Percentiles rank a stretch among this genome's conserved stretches.
Conservation (phyloP, 1,140 invertebrate species). For the Panagrolaimus sp. region DNA sequence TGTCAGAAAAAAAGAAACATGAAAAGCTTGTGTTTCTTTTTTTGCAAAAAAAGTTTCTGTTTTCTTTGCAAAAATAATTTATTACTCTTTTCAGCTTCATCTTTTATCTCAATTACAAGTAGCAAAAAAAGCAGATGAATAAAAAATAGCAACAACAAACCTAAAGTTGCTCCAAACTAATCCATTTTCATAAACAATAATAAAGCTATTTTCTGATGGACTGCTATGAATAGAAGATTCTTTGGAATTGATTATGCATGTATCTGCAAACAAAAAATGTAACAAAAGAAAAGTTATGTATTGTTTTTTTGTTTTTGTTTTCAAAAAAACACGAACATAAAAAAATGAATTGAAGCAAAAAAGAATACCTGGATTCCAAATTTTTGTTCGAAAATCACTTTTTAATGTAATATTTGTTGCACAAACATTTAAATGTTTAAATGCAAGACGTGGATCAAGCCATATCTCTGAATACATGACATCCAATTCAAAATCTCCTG, state of each 20-base stretch:
- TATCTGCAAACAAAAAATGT: constrained; percentile 27
- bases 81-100: background rate
- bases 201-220: constrained; percentile 59
- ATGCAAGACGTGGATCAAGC: constrained; percentile 54
- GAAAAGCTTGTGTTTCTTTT: too few relatives aligned
- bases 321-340: background rate
- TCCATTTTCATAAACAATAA: constrained; percentile 59
- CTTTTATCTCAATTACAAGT: constrained; percentile 7
- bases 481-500: constrained; percentile 57
- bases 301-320: too few relatives aligned
- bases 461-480: constrained; percentile 59
- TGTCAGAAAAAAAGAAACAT: too few relatives aligned
- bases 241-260: constrained; percentile 56
- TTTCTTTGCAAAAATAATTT: too few relatives aligned
- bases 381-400: constrained; percentile 56
- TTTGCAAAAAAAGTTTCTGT: too few relatives aligned
- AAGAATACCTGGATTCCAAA: constrained; percentile 50
- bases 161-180: constrained; percentile 58
- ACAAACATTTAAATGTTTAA: constrained; percentile 57
- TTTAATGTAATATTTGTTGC: constrained; percentile 60
- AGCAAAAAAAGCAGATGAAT: background rate
- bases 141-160: constrained; percentile 21
- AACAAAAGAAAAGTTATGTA: too few relatives aligned
- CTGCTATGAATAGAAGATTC: constrained; percentile 51
- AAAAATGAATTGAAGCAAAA: background rate